Evolutionary conservation across 2,888 invertebrate genomes (phyloP), one percentile per base, ranked within the genome.

Genomic region (Byasa hedistus): DNA sequence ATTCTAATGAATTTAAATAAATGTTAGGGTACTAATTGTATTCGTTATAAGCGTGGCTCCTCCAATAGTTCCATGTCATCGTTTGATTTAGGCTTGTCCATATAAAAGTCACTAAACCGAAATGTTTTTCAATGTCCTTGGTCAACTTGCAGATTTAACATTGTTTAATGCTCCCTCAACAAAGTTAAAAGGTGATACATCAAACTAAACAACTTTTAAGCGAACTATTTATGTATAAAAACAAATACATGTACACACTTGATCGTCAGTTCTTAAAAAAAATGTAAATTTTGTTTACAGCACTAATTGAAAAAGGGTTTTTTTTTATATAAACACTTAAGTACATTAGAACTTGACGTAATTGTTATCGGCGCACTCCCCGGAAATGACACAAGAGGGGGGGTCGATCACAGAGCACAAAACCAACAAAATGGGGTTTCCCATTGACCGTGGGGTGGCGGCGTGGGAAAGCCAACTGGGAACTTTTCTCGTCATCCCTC

Each of bases 401-500:
- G 66, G 82, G 80, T 82, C 80, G 80, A 84, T 83, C 81, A 81
- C 79, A 81, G 80, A 82, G 84, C 83, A 84, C 84, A 84, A 83
- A 88, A 85, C 85, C 86, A 87, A 89, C 87, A 89, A 87, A 48
- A 84, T 83, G 77, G 78, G 85, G 84, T 85, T 88, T 88, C 88
- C 83, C 83, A 82, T 81, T 73, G 69, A 68, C 67, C 76, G 70
- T 75, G 75, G 76, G 71, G 84, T 85, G 82, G 79, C 76, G 77
- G 82, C 89, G 90, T 90, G 91, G 91, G 91, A 90, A 91, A 80
- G 81, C 70, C 63, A 71, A 72, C 77, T 80, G 87, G 84, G 83
- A 87, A 83, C 77, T 76, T 82, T 88, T 90, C 90, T 79, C 91
- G 87, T 71, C 84, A 82, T 75, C 83, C 86, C 81, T 76, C 75